Conservation (phyloP, 2,797 vertebrate species). For the Leptoclinus maculatus region DNA sequence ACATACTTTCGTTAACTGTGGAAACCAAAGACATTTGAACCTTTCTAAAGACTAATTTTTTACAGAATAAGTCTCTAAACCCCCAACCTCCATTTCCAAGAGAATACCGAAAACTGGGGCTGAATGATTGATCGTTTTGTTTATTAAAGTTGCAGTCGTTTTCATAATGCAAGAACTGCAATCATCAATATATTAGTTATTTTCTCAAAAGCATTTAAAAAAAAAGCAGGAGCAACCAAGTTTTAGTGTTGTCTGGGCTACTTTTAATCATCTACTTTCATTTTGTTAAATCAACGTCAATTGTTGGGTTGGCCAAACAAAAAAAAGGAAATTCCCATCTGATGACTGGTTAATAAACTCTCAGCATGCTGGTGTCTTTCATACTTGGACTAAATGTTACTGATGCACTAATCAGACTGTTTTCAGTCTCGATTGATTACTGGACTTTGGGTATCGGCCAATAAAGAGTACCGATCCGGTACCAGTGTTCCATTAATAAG, state of each 20-base stretch:
- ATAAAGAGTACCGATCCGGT: too few species aligned
- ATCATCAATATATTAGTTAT: neutral
- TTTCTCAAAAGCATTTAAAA: neutral
- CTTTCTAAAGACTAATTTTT: neutral
- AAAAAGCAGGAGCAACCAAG: neutral
- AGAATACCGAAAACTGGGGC: neutral
- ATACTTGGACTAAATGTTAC: neutral
- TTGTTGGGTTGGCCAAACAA: neutral
- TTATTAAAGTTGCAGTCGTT: neutral
- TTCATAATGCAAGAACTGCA: neutral
- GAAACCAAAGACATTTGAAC: constrained; percentile 31
- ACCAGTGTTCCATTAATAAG: too few species aligned
- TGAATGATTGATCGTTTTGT: constrained; percentile 6
- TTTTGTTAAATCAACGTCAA: neutral
- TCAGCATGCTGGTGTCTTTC: constrained; percentile 6
- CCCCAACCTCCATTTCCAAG: neutral
- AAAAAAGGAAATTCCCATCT: neutral
- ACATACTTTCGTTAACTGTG: constrained; percentile 45
- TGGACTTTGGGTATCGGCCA: too few species aligned
- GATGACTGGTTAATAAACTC: neutral
- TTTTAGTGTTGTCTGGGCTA: neutral
- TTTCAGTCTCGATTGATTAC: too few species aligned
- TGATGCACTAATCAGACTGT: too few species aligned
- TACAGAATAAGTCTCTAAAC: neutral
- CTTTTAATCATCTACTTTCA: neutral